Evolutionary conservation across 2,888 invertebrate species (phyloP), one percentile per base, ranked within the genome.

Genomic region (Chorisops tibialis): DNA sequence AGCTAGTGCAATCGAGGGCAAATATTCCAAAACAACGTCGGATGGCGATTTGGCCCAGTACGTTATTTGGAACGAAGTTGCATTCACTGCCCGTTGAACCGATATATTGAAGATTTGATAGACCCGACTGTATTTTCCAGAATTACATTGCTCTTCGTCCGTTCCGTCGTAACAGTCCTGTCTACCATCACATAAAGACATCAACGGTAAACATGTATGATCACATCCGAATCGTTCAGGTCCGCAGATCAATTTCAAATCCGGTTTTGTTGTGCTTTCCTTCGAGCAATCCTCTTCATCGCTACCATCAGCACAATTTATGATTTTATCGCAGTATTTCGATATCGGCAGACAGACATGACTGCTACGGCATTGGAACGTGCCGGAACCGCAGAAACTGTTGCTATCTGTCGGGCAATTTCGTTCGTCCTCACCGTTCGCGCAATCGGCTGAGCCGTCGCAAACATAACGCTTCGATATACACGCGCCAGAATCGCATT

Each of bases 131-230:
- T 58, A 12, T 1, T 77, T 71, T 21, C 68, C 68, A 35, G 76
- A 80, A 24, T 81, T 79, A 67, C 89, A 89, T 73, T 88, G 82
- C 2, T 72, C 72, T 74, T 93, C 93, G 71, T 93, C 93, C 47
- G 82, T 83, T 9, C 84, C 86, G 71, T 92, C 91, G 65, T 82
- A 81, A 71, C 93, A 93, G 70, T 92, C 87, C 38, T 80, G 78
- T 9, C 81, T 81, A 0, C 84, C 84, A 73, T 93, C 85, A 73
- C 92, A 93, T 35, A 83, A 78, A 52, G 81, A 78, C 0, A 79
- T 78, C 16, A 83, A 71, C 0, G 86, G 83, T 21, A 87, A 73
- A 72, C 91, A 91, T 1, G 74, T 79, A 12, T 50, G 43, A 68
- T 86, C 85, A 68, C 87, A 87, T 0, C 79, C 76, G 72, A 86